Percentiles rank a stretch among this genome's conserved stretches.
Conservation (phyloP, 1,140 invertebrate genomes). For the Zaprionus nigranus region DNA sequence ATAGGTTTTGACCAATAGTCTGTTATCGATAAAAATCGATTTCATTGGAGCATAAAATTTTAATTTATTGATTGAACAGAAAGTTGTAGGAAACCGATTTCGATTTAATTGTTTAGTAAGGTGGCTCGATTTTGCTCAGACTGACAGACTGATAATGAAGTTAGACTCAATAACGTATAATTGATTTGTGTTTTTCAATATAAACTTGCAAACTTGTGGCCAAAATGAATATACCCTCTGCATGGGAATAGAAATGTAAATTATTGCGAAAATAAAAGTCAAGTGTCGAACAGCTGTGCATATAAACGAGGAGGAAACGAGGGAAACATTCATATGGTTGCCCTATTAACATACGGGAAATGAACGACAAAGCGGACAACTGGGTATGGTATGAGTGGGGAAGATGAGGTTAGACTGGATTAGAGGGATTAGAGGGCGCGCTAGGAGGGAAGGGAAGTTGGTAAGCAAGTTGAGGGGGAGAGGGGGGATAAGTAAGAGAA, state of each 20-base stretch:
- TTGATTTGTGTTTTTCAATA: background rate
- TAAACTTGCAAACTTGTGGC: background rate
- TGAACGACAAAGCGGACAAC: background rate
- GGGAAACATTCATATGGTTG: slow-evolving; percentile 1
- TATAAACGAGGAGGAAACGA: background rate
- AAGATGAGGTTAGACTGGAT: background rate
- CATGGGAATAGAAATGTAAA: background rate
- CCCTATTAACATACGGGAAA: background rate
- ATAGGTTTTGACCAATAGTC: background rate
- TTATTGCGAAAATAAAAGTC: slow-evolving; percentile 2
- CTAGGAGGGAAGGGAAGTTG: slow-evolving; percentile 8
- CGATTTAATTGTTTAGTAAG: too few relatives aligned
- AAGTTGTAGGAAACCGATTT: too few relatives aligned
- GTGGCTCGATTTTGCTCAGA: too few relatives aligned
- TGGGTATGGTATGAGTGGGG: background rate
- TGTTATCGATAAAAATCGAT: background rate
- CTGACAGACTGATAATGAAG: too few relatives aligned
- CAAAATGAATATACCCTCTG: slow-evolving; percentile 1
- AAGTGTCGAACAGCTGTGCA: slow-evolving; percentile 2
- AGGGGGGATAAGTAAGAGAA: slow-evolving; percentile 58
- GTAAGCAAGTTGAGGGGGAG: background rate
- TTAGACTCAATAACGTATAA: too few relatives aligned
- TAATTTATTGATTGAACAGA: too few relatives aligned
- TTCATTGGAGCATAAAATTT: too few relatives aligned
- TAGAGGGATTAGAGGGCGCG: background rate